Evolutionary conservation across 2,888 invertebrate genomes (phyloP), one percentile per base, ranked within the genome.

Genomic region (Neria commutata): DNA sequence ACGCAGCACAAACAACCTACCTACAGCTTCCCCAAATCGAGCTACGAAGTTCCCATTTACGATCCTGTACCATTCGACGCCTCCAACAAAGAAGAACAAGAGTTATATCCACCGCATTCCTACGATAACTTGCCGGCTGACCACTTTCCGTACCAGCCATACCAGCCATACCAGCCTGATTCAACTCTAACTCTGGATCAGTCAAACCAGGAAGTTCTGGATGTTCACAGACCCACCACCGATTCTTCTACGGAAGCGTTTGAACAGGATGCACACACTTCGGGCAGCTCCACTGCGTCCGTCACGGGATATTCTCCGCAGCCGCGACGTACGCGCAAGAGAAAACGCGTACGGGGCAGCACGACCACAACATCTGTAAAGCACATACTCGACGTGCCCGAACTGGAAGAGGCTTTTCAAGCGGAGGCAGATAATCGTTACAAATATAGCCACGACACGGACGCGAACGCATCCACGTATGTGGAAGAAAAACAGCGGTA

Each of bases 31-130:
- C 78, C 79, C 11, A 81, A 79, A 58, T 76, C 76, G 6, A 81
- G 82, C 47, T 81, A 82, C 58, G 80, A 81, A 61, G 80, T 81
- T n/a, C 81, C 83, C 25, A 69, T 81, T 17, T 81, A 81, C 25
- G 79, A 81, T 62, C 74, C 78, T 1, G 71, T 78, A 61, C 78
- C 79, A 3, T 80, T 79, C 34, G 79, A 76, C 24, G 65, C 72
- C 1, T 73, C 76, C 14, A 75, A 67, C 33, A 67, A 73, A 6
- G 61, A 74, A 11, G 69, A 74, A 4, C 71, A 74, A 2, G 78
- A 78, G n/a, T 61, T 70, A 17, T 79, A 75, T 63, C 80, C 79
- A 19, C 81, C 79, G 5, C 67, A 68, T 46, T 52, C 51, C 2
- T 54, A 45, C 21, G 64, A 63, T 26, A 47, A 53, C 3, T 3